Base-by-base conservation (phyloP, 2,888 invertebrate genomes). In the Tenthredo amoena region DNA sequence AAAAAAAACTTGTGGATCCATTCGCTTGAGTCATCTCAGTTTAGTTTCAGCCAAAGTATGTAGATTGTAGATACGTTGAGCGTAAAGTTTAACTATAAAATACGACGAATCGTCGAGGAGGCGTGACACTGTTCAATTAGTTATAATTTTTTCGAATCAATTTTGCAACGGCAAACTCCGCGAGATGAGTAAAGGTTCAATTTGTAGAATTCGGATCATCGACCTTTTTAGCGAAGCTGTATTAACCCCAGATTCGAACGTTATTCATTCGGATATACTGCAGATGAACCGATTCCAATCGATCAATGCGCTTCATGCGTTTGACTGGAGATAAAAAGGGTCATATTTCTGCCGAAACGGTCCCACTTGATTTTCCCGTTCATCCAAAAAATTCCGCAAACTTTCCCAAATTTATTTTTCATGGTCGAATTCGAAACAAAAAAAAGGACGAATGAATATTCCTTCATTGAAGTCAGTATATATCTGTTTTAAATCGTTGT, bases 131-230 rank as follows among this genome's bases (percentile, higher is more conserved):
- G 71, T 71, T 71, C 34, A 71, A 71, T 18, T 40, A n/a, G 71
- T 37, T n/a, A 5, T 71, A 71, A 71, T 71, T 71, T 71, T 71
- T 37, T 40, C 37, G 1, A 71, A 71, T 71, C 18, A 71, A 71
- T 71, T 37, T 37, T 10, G 26, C 6, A 37, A 71, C 71, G 34
- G 37, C 71, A 12, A 71, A 71, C 15, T 71, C n/a, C 3, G 37
- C 18, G 18, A 40, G 71, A 71, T 37, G 37, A 71, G 15, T 34
- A 31, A 40, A 71, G 31, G 15, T 6, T 68, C 68, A 34, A 12
- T 68, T 31, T 15, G 15, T 31, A 34, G 2, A 40, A 40, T 34
- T 71, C 71, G 18, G 18, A 40, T n/a, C 37, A 37, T 71, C 40
- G 71, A 71, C 37, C 71, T 40, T 71, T 71, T 34, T 15, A 37